A percentile compares a stretch with the other conserved stretches of the same genome.
These are phyloP conservation scores for Onychostoma macrolepis DNA, from an alignment of 2,113 vertebrate genomes.

Conservation along the genomic window DNA sequence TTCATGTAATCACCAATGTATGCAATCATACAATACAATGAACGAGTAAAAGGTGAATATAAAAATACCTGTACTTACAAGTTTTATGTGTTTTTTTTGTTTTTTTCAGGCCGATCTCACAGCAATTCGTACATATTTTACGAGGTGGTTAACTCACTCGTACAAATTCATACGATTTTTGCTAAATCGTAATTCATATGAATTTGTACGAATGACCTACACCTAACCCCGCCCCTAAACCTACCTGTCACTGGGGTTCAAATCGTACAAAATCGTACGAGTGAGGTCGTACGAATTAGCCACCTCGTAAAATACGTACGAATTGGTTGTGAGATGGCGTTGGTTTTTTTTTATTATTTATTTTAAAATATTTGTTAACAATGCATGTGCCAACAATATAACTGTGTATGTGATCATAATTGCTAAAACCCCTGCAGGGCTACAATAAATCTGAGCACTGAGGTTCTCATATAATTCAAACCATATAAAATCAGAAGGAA, in stretches of 20 bases:
- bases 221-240: too few species aligned
- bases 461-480: constrained; percentile 10
- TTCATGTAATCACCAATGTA: background rate
- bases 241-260: too few species aligned
- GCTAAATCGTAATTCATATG: too few species aligned
- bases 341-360: background rate
- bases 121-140: too few species aligned
- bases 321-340: too few species aligned
- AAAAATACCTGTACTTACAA: background rate
- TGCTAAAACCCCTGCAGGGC: background rate
- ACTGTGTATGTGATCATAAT: background rate
- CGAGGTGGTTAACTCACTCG: too few species aligned
- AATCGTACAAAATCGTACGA: too few species aligned
- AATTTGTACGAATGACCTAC: too few species aligned
- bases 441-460: constrained; percentile 13
- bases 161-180: too few species aligned
- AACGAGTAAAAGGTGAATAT: background rate
- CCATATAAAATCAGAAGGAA: constrained; percentile 15
- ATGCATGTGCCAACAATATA: background rate
- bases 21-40: background rate
- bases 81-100: background rate
- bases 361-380: background rate
- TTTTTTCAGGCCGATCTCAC: too few species aligned
- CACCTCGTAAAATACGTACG: too few species aligned
- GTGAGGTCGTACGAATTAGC: too few species aligned